These are phyloP conservation scores for Hemiprocne comata DNA, from an alignment of 2,113 vertebrate genomes.

Conservation along the genomic window DNA sequence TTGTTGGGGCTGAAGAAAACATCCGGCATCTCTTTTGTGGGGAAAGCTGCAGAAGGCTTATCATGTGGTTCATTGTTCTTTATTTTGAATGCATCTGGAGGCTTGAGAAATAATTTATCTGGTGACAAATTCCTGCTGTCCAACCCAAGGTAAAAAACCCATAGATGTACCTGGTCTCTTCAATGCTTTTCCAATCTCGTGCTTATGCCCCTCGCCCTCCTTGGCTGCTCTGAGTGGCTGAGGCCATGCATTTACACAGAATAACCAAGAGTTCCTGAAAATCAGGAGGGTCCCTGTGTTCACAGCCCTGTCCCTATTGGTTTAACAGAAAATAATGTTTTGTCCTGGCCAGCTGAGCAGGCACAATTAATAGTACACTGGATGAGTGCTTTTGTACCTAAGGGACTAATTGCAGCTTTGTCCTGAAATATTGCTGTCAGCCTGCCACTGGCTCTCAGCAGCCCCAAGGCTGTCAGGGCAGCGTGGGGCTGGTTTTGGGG, in stretches of 20 bases:
- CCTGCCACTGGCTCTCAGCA: neutral
- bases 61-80: conserved; percentile 63
- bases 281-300: neutral
- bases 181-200: neutral
- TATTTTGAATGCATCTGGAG: conserved; percentile 47
- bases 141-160: neutral
- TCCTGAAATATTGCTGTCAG: neutral
- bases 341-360: conserved; percentile 45
- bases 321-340: conserved; percentile 52
- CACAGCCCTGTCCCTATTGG: conserved; percentile 1
- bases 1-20: conserved; percentile 54
- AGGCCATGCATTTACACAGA: neutral
- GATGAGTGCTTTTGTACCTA: conserved; percentile 12
- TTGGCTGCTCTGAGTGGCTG: neutral
- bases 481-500: neutral
- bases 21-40: conserved; percentile 44
- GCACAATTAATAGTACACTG: neutral
- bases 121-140: conserved; percentile 31
- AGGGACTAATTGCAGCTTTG: neutral
- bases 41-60: conserved; percentile 49
- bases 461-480: neutral
- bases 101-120: conserved; percentile 44
- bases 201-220: neutral
- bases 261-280: neutral
- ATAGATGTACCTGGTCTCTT: neutral